phyloP scores from a whole-genome alignment of 2,888 invertebrate species.

The Tachina grossa region DNA sequence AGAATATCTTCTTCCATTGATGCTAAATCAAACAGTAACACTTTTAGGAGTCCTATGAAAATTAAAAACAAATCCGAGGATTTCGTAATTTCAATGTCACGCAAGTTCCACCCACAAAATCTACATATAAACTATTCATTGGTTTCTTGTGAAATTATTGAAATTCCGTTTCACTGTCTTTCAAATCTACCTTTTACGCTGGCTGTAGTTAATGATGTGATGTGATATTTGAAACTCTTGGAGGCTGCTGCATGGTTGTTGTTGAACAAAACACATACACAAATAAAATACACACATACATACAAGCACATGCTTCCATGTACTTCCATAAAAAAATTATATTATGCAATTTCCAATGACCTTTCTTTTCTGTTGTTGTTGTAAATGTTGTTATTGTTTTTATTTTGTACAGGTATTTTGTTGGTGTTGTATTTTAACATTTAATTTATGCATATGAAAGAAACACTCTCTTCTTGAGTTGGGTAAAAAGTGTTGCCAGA shows the following conservation, averaged over 20 bases:
- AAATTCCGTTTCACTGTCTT: slow-evolving; percentile 18
- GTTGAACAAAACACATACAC: slow-evolving; percentile 9
- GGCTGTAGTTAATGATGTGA: slow-evolving; percentile 29
- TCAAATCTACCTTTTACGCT: slow-evolving; percentile 23
- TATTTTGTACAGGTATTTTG: slow-evolving; percentile 1
- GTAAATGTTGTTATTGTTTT: slow-evolving; percentile 31
- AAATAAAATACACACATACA: slow-evolving; percentile 26
- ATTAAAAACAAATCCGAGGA: too few relatives aligned
- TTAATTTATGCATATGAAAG: slow-evolving; percentile 3
- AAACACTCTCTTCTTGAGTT: slow-evolving; percentile 29
- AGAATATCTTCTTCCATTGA: too few relatives aligned
- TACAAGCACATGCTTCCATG: not conserved
- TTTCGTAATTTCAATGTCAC: too few relatives aligned
- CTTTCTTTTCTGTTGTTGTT: slow-evolving; percentile 69
- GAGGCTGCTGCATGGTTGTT: slow-evolving; percentile 43
- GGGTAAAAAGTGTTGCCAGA: slow-evolving; percentile 5
- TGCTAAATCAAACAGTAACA: too few relatives aligned
- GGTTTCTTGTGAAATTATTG: not conserved
- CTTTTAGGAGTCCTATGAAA: too few relatives aligned
- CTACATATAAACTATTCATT: too few relatives aligned
- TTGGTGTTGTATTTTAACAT: slow-evolving; percentile 30
- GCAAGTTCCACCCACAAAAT: too few relatives aligned
- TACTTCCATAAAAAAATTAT: slow-evolving; percentile 4
- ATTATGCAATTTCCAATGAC: slow-evolving; percentile 71
- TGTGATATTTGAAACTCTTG: not conserved